These are phyloP conservation scores for Poecilia gillii DNA, from an alignment of 2,797 vertebrate genomes.

Conservation along the genomic window DNA sequence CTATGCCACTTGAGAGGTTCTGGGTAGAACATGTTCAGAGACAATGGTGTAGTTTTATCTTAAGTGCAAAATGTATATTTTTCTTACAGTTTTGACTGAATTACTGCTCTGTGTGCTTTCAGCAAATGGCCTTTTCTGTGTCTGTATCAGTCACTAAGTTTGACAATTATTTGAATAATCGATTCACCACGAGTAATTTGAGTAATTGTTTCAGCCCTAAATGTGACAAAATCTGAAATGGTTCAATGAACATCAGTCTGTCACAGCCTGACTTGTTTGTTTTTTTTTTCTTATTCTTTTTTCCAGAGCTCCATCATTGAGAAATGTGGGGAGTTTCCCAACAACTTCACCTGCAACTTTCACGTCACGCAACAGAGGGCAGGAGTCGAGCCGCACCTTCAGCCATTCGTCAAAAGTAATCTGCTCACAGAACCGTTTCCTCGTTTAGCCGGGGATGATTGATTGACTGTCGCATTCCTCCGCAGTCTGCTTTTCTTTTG, in stretches of 20 bases:
- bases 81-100: too few species aligned
- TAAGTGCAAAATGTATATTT: too few species aligned
- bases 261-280: not conserved
- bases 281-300: not conserved
- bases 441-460: conserved; percentile 31
- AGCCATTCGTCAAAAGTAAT: conserved; percentile 86
- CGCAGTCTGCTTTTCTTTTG: conserved; percentile 28
- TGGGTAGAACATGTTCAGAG: too few species aligned
- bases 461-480: conserved; percentile 38
- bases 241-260: not conserved
- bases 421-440: conserved; percentile 3
- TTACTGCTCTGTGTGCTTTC: too few species aligned
- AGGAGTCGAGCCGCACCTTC: conserved; percentile 81
- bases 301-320: conserved; percentile 87
- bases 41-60: too few species aligned
- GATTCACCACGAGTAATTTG: too few species aligned
- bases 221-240: not conserved
- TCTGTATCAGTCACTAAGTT: too few species aligned
- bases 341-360: conserved; percentile 87
- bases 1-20: too few species aligned
- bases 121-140: too few species aligned
- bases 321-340: conserved; percentile 86
- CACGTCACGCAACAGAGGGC: conserved; percentile 88
- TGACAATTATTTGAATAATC: too few species aligned
- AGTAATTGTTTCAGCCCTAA: too few species aligned